Evolutionary conservation across 2,888 invertebrate genomes (phyloP), one percentile per base, ranked within the genome.

Genomic region (Magallana nippona): DNA sequence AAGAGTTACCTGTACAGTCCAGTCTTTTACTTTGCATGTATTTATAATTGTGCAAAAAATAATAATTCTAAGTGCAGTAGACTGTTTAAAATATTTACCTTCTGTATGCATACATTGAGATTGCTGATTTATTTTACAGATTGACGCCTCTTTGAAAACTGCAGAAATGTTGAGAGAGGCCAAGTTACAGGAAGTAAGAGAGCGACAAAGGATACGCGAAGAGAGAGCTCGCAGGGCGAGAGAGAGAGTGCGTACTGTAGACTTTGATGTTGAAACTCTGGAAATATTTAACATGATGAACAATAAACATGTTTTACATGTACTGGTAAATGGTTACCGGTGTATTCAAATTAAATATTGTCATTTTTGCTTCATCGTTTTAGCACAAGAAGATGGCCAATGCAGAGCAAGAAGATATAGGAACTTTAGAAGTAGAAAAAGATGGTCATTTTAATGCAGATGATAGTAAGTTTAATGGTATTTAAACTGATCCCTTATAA

Each of bases 391-490:
- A 86, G 79, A 83, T 92, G 80, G 90, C 89, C 79, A 88, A 89
- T 62, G 85, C 89, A 55, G 90, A 90, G 80, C 88, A 91, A 78
- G 87, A 82, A 55, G 90, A 88, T 55, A 79, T 90, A 27, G 89
- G 87, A 60, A 87, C 87, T 79, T 86, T 84, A 85, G 88, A 79
- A 62, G 91, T 92, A 5, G 92, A 92, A 78, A 92, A 91, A 86
- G 92, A 92, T 88, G 90, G 90, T 10, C 82, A 87, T 60, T 92
- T 89, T 82, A 91, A 91, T 87, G 89, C 87, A 22, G 91, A 90
- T 87, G 91, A 92, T 86, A 71, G 71, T 71, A 71, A 27, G 71
- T 71, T 11, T 71, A 15, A 13, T 27, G 15, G 22, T 44, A 44
- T 44, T 44, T 44, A 44, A 44, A 44, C 44, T 44, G 3, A 44